Evolutionary conservation across 2,797 vertebrate genomes (phyloP), one percentile per base, ranked within the genome.

Genomic region (Eremophila alpestris): DNA sequence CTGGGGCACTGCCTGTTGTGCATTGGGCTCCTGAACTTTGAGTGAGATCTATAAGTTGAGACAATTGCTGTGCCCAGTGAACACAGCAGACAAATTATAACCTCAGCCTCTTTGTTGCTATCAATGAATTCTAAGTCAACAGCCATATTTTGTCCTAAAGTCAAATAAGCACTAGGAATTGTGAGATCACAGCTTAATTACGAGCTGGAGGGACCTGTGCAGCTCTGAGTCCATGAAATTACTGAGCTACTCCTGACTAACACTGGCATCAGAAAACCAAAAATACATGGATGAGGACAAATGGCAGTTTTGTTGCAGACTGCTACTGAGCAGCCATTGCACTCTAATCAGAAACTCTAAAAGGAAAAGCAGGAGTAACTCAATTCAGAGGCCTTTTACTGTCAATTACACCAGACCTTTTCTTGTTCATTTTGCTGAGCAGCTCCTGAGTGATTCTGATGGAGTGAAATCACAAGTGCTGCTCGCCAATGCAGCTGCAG

Each of bases 321-420:
- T 68, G 49, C 70, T 77, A 54, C 65, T 58, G 80, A 90, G 63
- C 58, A 90, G 77, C 80, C 92, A 82, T 84, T 96, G 90, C 56
- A 41, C 9, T 88, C 19, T 58, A 76, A 94, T 93, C 80, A 87
- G 74, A 93, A 87, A 69, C 87, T 88, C 84, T 62, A 86, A 82
- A 77, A 87, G 85, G 77, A 93, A 88, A 90, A 96, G 88, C 73
- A 92, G 77, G 64, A 93, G 71, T 87, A 96, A 96, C 76, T 88
- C 83, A 90, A 83, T 95, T 86, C 94, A 78, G 87, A 78, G 69
- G 49, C 59, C 89, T 92, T 92, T 90, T 73, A 83, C 93, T 95
- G 93, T 95, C 95, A 96, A 80, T 96, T 93, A 95, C 81, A 69
- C 29, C 15, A 89, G 83, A 89, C 85, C 93, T 92, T 94, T 95